Base-by-base conservation (phyloP, 2,888 invertebrate species). In the Chorisops tibialis region DNA sequence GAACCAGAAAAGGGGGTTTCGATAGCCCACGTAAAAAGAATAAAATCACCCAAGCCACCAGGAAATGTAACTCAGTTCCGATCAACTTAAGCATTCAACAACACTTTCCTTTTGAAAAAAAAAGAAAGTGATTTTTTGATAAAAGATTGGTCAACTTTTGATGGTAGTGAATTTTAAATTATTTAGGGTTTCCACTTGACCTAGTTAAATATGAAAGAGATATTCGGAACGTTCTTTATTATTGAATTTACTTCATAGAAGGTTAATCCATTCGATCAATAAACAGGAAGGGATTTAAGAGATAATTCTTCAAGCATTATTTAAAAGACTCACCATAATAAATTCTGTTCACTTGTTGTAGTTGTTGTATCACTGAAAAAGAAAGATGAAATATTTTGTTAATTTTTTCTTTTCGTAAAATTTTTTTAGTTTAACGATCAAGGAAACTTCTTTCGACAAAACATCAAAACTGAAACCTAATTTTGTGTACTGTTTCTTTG, bases 331-430 rank as follows among this genome's bases (percentile, higher is more conserved):
- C 54, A 65, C 65, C 65, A 65, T 62, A 62, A 51, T 45, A 60
- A 52, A 62, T 65, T 65, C 35, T 56, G 62, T 62, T 65, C 60
- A 56, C 60, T 60, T 60, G 65, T 60, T 60, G 65, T 56, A 14
- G 35, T 58, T 16, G 60, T 52, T 37, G 61, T 60, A 38, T 62
- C 54, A 9, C 65, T 65, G 62, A 38, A 65, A 65, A 11, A 21
- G 45, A 47, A 50, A 30, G 14, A 41, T n/a, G n/a, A n/a, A n/a
- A n/a, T n/a, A n/a, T n/a, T n/a, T n/a, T n/a, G n/a, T n/a, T n/a
- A n/a, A n/a, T n/a, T n/a, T n/a, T n/a, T n/a, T n/a, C n/a, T n/a
- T n/a, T n/a, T n/a, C n/a, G n/a, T n/a, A n/a, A n/a, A n/a, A n/a
- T n/a, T n/a, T n/a, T n/a, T n/a, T n/a, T n/a, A n/a, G n/a, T n/a